Percentiles rank a stretch among this genome's conserved stretches.
These are phyloP conservation scores for Stegana nigrithorax DNA, from an alignment of 2,888 invertebrate species.

Conservation along the genomic window DNA sequence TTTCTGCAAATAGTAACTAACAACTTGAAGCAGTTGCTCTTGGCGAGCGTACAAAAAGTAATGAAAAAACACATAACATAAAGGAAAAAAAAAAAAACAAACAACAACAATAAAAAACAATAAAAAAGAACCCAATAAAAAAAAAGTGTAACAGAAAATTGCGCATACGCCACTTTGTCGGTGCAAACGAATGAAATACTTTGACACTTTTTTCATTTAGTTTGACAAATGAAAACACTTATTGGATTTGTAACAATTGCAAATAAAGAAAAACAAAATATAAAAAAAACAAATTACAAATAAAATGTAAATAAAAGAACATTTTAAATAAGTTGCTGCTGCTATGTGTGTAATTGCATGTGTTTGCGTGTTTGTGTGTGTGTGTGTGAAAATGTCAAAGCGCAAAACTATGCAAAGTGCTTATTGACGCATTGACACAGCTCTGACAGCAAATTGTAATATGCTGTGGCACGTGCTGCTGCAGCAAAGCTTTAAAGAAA, in stretches of 20 bases:
- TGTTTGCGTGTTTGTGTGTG: no score
- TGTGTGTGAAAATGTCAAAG: no score
- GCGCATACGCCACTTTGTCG: slow-evolving; percentile 33
- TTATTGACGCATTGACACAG: no score
- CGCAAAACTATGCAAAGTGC: no score
- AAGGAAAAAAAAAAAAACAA: background rate
- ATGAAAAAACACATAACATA: background rate
- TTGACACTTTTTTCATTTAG: slow-evolving; percentile 27
- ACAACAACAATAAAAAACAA: background rate
- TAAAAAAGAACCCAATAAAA: slow-evolving; percentile 5
- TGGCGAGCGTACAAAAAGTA: background rate
- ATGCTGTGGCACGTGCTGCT: no score
- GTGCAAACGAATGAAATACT: slow-evolving; percentile 3
- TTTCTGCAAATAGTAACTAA: slow-evolving; percentile 29
- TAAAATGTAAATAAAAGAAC: no score
- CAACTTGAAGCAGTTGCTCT: slow-evolving; percentile 15
- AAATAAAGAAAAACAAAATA: background rate
- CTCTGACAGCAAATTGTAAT: no score
- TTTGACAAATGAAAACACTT: slow-evolving; percentile 44
- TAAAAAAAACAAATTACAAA: slow-evolving; percentile 26
- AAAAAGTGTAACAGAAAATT: slow-evolving; percentile 29
- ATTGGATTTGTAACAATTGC: slow-evolving; percentile 45
- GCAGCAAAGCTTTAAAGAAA: no score
- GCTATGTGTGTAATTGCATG: no score
- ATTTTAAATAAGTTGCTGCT: no score